These are phyloP conservation scores for Eumerus sabulonum DNA, from an alignment of 2,888 invertebrate genomes.

Conservation along the genomic window DNA sequence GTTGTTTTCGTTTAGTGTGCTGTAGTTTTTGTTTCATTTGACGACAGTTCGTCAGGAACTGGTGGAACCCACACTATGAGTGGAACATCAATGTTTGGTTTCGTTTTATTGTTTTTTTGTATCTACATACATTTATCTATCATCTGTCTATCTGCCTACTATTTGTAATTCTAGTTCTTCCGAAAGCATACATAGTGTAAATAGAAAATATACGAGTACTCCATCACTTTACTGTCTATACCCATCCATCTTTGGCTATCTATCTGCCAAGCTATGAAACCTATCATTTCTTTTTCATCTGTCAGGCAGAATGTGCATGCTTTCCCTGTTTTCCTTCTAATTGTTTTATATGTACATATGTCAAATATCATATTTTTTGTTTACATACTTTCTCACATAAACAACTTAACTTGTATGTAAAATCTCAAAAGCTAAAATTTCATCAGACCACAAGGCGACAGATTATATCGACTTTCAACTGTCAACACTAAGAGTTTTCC, in stretches of 20 bases:
- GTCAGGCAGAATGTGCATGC: conserved; percentile 65
- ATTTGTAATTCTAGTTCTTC: conserved; percentile 1
- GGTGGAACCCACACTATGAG: conserved; percentile 56
- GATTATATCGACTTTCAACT: conserved; percentile 28
- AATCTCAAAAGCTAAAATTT: no score
- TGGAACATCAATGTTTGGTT: conserved; percentile 54
- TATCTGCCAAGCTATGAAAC: conserved; percentile 39
- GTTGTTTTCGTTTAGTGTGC: no score
- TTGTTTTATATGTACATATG: no score
- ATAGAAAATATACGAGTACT: no score
- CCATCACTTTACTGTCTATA: no score
- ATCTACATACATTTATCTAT: conserved; percentile 19
- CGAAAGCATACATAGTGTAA: conserved; percentile 40
- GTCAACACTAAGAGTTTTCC: not conserved
- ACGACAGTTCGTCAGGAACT: conserved; percentile 24
- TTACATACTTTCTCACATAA: not conserved
- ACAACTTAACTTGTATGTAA: no score
- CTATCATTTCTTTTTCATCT: conserved; percentile 53
- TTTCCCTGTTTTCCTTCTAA: conserved; percentile 35
- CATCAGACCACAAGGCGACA: no score
- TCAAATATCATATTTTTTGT: conserved; percentile 16
- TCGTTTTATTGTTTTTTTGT: conserved; percentile 30
- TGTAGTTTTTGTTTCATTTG: conserved; percentile 21
- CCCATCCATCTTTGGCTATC: no score
- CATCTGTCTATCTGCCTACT: conserved; percentile 12